Conservation (phyloP, 2,888 invertebrate genomes). For the Drosophila lutescens region DNA sequence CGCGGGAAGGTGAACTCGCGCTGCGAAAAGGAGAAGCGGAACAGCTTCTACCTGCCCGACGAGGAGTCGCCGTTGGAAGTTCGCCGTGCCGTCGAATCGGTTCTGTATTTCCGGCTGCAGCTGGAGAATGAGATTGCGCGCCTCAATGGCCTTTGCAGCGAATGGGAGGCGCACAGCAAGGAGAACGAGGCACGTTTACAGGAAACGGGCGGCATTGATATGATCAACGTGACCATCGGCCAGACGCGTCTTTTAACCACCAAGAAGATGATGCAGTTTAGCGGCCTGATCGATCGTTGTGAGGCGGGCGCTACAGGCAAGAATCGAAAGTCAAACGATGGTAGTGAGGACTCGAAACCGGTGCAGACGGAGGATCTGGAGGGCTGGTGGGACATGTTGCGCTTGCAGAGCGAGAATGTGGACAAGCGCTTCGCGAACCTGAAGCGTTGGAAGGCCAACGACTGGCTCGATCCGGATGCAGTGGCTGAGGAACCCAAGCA, state of each 20-base stretch:
- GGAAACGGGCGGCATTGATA: slow-evolving; percentile 82
- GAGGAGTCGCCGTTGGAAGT: slow-evolving; percentile 33
- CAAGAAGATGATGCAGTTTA: slow-evolving; percentile 91
- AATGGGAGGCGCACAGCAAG: slow-evolving; percentile 84
- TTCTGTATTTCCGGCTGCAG: slow-evolving; percentile 79
- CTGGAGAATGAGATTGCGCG: slow-evolving; percentile 85
- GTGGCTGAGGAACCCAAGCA: slow-evolving; percentile 31
- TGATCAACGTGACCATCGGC: slow-evolving; percentile 89
- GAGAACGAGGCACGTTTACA: slow-evolving; percentile 81
- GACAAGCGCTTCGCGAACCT: slow-evolving; percentile 81
- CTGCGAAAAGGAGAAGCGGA: slow-evolving; percentile 84
- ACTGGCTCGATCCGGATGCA: slow-evolving; percentile 81
- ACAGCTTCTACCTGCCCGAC: slow-evolving; percentile 72
- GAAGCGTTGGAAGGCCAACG: slow-evolving; percentile 76
- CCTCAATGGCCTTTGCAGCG: slow-evolving; percentile 84
- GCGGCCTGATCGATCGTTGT: slow-evolving; percentile 85
- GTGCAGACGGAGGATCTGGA: slow-evolving; percentile 87
- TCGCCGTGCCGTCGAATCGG: slow-evolving; percentile 71
- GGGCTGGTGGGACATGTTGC: slow-evolving; percentile 88
- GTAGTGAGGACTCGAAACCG: slow-evolving; percentile 72
- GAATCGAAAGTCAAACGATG: slow-evolving; percentile 52
- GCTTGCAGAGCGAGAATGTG: slow-evolving; percentile 83
- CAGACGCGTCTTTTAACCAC: slow-evolving; percentile 89
- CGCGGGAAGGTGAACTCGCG: slow-evolving; percentile 86
- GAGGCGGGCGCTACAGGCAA: slow-evolving; percentile 69